Base-by-base conservation (phyloP, 2,888 invertebrate species). In the Allacma fusca region DNA sequence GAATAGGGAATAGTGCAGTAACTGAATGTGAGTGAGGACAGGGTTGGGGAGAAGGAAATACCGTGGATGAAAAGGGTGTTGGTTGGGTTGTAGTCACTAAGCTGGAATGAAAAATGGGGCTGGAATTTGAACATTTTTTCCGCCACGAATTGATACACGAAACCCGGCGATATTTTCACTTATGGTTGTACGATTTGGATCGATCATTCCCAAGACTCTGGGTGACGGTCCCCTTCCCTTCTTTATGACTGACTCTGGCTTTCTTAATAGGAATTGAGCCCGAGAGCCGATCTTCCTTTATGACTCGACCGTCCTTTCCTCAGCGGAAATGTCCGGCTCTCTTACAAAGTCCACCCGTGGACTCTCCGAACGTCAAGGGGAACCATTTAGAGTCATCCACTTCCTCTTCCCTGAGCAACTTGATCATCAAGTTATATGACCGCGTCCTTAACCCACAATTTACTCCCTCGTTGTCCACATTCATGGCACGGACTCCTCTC, bases 141-240 rank as follows among this genome's bases (percentile, higher is more conserved):
- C 73, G 62, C 73, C 73, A 28, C 73, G 73, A 73, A 73, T 73
- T 62, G 73, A 73, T 73, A 73, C 73, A 62, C 34, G 73, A 73
- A 57, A 73, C 62, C 73, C 62, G 62, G 73, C 73, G 73, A 62
- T 73, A 73, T 40, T 73, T 73, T 73, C 73, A 73, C 73, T 73
- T 73, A 73, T 34, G 40, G 57, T 28, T 73, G 26, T 59, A 62
- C 62, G 62, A 62, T 73, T 73, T 73, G 73, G 73, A 73, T 73
- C 73, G 73, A 73, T 73, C 73, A 62, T 62, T 73, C 40, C 19
- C 29, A 24, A 62, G 57, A 62, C 40, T 62, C 73, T 73, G 5
- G 40, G 40, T 40, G 40, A 40, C 40, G 40, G 40, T 40, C 40
- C 40, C 13, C 40, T 40, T 40, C 13, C 40, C 40, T 13, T 13